phyloP scores from a whole-genome alignment of 2,113 vertebrate genomes.

The Hiodon tergisus region DNA sequence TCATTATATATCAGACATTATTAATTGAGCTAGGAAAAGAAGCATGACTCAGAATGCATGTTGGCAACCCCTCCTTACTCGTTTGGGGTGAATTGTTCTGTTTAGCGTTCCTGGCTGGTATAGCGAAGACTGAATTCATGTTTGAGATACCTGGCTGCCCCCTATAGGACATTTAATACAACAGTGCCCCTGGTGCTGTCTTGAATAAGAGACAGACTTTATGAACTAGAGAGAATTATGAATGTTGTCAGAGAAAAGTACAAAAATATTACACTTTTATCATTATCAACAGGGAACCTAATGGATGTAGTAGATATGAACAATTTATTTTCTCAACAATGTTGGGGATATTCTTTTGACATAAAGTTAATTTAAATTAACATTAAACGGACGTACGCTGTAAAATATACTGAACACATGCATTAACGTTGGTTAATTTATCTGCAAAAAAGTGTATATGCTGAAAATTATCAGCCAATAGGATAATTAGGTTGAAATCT shows the following conservation, averaged over 20 bases:
- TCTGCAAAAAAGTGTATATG: not conserved
- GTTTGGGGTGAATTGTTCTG: conserved; percentile 21
- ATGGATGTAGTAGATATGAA: not conserved
- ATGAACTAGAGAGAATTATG: no score
- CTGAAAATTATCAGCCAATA: not conserved
- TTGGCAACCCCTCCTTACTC: conserved; percentile 16
- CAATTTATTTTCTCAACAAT: not conserved
- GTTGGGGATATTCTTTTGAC: no score
- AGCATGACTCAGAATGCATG: conserved; percentile 30
- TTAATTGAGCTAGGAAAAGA: conserved; percentile 39
- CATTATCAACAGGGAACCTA: not conserved
- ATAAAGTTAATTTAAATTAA: no score
- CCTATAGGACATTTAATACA: conserved; percentile 54
- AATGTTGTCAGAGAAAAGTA: not conserved
- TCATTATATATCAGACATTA: conserved; percentile 53
- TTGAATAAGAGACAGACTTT: not conserved
- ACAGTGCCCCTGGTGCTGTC: not conserved
- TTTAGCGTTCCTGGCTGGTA: conserved; percentile 8
- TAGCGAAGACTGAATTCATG: not conserved
- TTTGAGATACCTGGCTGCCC: conserved; percentile 66
- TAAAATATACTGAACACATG: not conserved
- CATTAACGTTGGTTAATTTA: not conserved
- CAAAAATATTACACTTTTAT: not conserved
- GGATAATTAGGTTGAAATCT: not conserved
- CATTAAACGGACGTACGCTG: no score